Evolutionary conservation across 2,113 vertebrate genomes (phyloP).

Genomic region (Egretta garzetta): DNA sequence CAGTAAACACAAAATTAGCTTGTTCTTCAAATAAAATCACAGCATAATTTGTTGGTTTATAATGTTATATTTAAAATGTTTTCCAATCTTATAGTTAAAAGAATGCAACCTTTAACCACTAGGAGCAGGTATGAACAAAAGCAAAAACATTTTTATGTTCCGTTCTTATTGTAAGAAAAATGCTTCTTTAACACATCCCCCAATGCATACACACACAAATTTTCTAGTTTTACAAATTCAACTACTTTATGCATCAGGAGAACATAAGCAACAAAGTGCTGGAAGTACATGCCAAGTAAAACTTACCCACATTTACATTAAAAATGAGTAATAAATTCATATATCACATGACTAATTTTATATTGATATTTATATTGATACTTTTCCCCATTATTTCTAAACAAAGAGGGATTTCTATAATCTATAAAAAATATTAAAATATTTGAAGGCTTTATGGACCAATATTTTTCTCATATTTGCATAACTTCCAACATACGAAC

Average conservation of each 20-base stretch:
- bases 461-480: background rate
- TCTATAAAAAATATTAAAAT: background rate
- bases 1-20: background rate
- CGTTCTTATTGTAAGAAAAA: background rate
- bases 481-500: accelerated
- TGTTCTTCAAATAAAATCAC: background rate
- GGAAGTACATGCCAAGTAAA: background rate
- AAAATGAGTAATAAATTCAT: background rate
- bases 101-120: background rate
- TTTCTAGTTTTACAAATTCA: background rate
- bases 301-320: background rate
- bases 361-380: background rate
- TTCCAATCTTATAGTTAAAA: background rate
- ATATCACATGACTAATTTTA: background rate
- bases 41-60: background rate
- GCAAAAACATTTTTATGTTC: background rate
- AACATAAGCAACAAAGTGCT: background rate
- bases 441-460: background rate
- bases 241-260: background rate
- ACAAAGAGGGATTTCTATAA: background rate
- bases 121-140: background rate
- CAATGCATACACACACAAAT: background rate
- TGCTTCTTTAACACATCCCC: background rate
- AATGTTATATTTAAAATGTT: background rate
- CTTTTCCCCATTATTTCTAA: background rate